phyloP scores from a whole-genome alignment of 64 coral and sea anemone genomes.

The Platygyra sinensis region DNA sequence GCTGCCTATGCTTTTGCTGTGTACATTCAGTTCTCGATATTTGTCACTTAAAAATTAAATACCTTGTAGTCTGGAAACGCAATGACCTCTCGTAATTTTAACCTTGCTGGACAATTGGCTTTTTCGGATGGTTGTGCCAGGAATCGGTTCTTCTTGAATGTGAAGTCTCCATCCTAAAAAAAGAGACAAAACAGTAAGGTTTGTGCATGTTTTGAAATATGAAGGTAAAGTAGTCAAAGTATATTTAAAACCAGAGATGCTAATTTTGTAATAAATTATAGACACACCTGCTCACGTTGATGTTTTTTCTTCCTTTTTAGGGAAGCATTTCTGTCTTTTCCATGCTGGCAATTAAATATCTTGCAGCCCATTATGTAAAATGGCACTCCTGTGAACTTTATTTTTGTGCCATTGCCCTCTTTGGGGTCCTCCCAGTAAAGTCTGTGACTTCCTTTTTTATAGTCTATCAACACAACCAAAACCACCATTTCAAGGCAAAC shows the following conservation, averaged over 20 bases:
- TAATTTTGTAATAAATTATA: no score
- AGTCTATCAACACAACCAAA: constrained; percentile 41
- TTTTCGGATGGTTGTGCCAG: constrained; percentile 22
- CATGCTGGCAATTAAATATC: constrained; percentile 55
- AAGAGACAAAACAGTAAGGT: no score
- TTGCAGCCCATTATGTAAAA: constrained; percentile 60
- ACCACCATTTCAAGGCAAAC: constrained; percentile 5
- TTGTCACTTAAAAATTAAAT: neutral
- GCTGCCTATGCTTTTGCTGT: no score
- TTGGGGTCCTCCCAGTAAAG: constrained; percentile 47
- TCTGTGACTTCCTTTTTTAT: constrained; percentile 54
- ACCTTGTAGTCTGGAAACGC: constrained; percentile 51
- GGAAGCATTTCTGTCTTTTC: constrained; percentile 67
- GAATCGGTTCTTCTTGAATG: no score
- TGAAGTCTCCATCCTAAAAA: no score
- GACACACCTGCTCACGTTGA: constrained; percentile 38
- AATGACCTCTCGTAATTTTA: constrained; percentile 23
- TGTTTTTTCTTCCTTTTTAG: constrained; percentile 57
- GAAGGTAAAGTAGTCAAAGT: no score
- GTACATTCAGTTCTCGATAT: no score
- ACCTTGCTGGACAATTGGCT: constrained; percentile 50
- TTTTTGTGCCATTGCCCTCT: constrained; percentile 20
- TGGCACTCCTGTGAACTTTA: constrained; percentile 49
- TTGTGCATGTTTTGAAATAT: no score
- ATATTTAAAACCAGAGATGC: no score